A percentile compares a stretch with the other conserved stretches of the same genome.
phyloP scores from a whole-genome alignment of 2,797 vertebrate species.

The Acrossocheilus wenchowensis region DNA sequence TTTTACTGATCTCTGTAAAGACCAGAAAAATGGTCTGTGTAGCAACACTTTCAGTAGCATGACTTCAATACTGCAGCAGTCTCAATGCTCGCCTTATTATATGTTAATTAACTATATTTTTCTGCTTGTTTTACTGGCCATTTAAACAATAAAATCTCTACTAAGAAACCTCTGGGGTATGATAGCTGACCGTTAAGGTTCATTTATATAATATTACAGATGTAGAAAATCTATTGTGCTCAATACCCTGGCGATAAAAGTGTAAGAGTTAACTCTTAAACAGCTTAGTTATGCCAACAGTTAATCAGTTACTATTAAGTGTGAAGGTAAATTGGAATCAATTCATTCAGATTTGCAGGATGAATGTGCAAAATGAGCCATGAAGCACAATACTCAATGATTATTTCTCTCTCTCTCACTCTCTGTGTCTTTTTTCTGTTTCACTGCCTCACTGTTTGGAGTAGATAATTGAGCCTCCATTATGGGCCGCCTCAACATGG shows the following conservation, averaged over 20 bases:
- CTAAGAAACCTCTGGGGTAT: not conserved
- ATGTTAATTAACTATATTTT: not conserved
- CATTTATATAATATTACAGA: not conserved
- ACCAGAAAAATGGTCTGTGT: not conserved
- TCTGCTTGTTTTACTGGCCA: not conserved
- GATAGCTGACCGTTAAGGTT: not conserved
- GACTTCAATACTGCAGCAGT: not conserved
- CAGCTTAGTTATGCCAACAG: slow-evolving; percentile 69
- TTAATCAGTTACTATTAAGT: slow-evolving; percentile 78
- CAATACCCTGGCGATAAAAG: slow-evolving; percentile 6
- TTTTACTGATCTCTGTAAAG: not conserved
- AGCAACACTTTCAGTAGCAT: not conserved
- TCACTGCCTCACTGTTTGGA: slow-evolving; percentile 69
- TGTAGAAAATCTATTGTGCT: not conserved
- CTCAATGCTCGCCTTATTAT: not conserved
- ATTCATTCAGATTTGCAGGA: slow-evolving; percentile 78
- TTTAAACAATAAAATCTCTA: not conserved
- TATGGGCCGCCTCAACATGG: slow-evolving; percentile 76
- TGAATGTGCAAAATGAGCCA: slow-evolving; percentile 78
- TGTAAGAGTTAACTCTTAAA: not conserved
- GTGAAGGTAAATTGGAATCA: slow-evolving; percentile 77
- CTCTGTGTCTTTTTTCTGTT: not conserved
- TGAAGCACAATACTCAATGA: slow-evolving; percentile 69
- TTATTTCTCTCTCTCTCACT: not conserved
- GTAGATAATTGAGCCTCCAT: slow-evolving; percentile 79